phyloP scores from a whole-genome alignment of 1,140 invertebrate genomes.

The Drosophila bocki region DNA sequence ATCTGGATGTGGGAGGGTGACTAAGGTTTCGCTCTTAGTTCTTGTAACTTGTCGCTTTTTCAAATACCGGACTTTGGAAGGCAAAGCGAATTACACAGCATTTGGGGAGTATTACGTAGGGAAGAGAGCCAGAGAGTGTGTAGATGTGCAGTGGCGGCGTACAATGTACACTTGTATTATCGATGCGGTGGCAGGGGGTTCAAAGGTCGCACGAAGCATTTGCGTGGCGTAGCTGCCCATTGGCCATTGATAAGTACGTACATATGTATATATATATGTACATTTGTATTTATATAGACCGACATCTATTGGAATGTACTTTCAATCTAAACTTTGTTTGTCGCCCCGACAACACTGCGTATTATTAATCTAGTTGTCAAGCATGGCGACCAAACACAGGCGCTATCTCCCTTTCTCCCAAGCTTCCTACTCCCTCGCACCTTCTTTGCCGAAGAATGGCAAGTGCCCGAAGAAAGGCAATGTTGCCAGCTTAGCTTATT shows the following conservation, averaged over 20 bases:
- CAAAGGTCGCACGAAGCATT: conserved; percentile 57
- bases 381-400: conserved; percentile 38
- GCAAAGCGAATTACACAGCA: conserved; percentile 48
- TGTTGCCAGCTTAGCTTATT: too few relatives aligned
- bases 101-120: conserved; percentile 55
- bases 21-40: conserved; percentile 10
- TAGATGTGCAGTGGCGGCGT: conserved; percentile 13
- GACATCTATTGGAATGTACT: conserved; percentile 37
- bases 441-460: background rate
- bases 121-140: background rate
- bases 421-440: background rate
- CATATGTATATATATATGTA: too few relatives aligned
- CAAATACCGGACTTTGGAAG: conserved; percentile 47
- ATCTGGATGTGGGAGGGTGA: background rate
- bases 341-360: conserved; percentile 34
- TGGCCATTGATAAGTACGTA: conserved; percentile 48
- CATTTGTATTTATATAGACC: background rate
- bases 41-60: conserved; percentile 36
- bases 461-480: background rate
- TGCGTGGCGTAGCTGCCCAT: conserved; percentile 35
- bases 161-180: conserved; percentile 37
- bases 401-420: conserved; percentile 15
- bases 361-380: conserved; percentile 55
- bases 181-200: conserved; percentile 44
- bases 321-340: conserved; percentile 34